Base-by-base conservation (phyloP, 2,888 invertebrate genomes). In the Baronia brevicornis region DNA sequence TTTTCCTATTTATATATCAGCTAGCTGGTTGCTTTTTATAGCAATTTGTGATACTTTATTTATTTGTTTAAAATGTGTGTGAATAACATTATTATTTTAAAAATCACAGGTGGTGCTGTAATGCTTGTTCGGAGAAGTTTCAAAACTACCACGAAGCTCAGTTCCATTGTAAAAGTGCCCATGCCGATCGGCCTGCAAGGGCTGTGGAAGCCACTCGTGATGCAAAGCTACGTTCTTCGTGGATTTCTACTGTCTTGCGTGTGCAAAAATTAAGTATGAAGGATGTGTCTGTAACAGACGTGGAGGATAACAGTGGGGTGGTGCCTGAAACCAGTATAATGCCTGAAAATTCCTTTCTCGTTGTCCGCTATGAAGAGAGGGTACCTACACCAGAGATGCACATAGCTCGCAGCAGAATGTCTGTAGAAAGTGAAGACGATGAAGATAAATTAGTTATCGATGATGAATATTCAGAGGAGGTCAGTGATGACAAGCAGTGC, bases 111-210 rank as follows among this genome's bases (percentile, higher is more conserved):
- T 84, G 82, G 82, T 60, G 65, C 33, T 84, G 84, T 52, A 72
- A 60, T 27, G 43, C 36, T 10, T 84, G 84, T 35, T 27, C 54
- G 2, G 38, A 43, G 1, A 61, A 60, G 15, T 78, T 71, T 48
- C 63, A 62, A 31, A 66, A 63, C 0, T 82, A 75, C 44, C 80
- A 82, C 44, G 72, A 77, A 40, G 80, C 75, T 1, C 79, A 73
- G 49, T 70, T 66, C 36, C 84, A 84, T 42, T 71, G 78, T 39
- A 68, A 63, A 40, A 63, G 58, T 13, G 43, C 25, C 0, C 75
- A 78, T 36, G 40, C 39, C 0, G 55, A 54, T 0, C 45, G 29
- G 11, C 28, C 49, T 0, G 51, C 74, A 0, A 49, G 65, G 1
- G 72, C 74, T 1, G 43, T 48, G 1, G 78, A 73, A 38, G 73